Percentiles rank a stretch among this genome's conserved stretches.
Evolutionary conservation across 2,113 vertebrate genomes (phyloP).

Genomic region (Stigmatopora argus): DNA sequence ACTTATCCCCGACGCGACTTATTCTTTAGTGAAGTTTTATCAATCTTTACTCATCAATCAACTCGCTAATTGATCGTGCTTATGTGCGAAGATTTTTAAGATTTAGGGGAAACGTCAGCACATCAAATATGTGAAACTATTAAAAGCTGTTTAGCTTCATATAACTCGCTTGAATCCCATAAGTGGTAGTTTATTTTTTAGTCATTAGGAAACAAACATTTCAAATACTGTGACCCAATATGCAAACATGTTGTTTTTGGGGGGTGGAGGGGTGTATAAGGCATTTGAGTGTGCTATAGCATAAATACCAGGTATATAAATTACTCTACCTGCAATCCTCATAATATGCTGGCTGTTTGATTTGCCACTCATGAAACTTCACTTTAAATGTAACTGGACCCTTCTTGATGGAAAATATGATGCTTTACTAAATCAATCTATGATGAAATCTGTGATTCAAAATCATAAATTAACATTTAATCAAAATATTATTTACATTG

Average conservation of each 20-base stretch:
- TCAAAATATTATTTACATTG: background rate
- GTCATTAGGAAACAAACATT: background rate
- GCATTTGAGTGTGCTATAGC: constrained; percentile 5
- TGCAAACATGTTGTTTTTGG: constrained; percentile 1
- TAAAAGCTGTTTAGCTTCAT: too few species aligned
- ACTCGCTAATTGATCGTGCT: background rate
- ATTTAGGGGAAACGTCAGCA: too few species aligned
- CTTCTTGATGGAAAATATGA: background rate
- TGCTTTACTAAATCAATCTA: background rate
- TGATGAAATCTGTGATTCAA: background rate
- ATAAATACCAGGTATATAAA: background rate
- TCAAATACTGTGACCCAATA: constrained; percentile 5
- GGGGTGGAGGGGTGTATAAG: constrained; percentile 1
- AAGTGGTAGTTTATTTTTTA: constrained; percentile 21
- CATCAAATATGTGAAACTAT: too few species aligned
- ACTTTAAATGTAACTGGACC: constrained; percentile 15
- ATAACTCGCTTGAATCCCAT: background rate
- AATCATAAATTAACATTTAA: background rate
- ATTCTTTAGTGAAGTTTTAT: background rate
- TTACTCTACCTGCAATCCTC: background rate
- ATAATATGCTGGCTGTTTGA: background rate
- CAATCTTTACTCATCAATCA: background rate
- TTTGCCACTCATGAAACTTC: background rate
- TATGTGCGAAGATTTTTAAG: too few species aligned
- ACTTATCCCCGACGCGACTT: too few species aligned